Evolutionary conservation across 2,797 vertebrate genomes (phyloP), one percentile per base, ranked within the genome.

Genomic region (Tolypeutes matacus): DNA sequence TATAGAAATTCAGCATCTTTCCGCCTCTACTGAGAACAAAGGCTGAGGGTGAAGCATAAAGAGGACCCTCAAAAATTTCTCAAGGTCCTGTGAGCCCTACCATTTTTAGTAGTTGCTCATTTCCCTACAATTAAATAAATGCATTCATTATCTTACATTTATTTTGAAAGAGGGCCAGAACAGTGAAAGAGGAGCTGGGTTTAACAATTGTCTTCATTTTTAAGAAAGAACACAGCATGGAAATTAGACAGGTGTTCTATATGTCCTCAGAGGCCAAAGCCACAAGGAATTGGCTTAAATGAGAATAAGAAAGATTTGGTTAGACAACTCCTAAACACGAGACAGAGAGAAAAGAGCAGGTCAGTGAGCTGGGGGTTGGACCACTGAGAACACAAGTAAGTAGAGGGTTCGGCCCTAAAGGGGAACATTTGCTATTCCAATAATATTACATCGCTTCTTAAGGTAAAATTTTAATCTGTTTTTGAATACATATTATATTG

Each of bases 221-320:
- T 89, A 89, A 92, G 51, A 93, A 96, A 89, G 39, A 96, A 92
- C 15, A 81, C 31, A 23, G 29, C 15, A 81, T 62, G 29, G 87
- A 96, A 95, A 94, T 92, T 49, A 94, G 70, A 87, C 14, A 91
- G 65, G 81, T 92, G n/a, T 82, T 95, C 82, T 93, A 95, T 77
- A 70, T 69, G 64, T 69, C 76, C 62, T 88, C n/a, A n/a, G 64
- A 86, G 62, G 62, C 56, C 53, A 91, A 31, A 0, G 14, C 51
- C 94, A 93, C 39, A 78, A 94, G 67, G 92, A 95, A 73, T 0
- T 42, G 53, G 17, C 31, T 76, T 96, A 82, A 89, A 62, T 65
- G 6, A 95, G 69, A 92, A 92, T 31, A 78, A 39, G 46, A 86
- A 84, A 60, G 17, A 65, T 76, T 31, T 81, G 62, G 14, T 72